phyloP scores from a whole-genome alignment of 2,113 vertebrate genomes.

The Leucopternis melanops region DNA sequence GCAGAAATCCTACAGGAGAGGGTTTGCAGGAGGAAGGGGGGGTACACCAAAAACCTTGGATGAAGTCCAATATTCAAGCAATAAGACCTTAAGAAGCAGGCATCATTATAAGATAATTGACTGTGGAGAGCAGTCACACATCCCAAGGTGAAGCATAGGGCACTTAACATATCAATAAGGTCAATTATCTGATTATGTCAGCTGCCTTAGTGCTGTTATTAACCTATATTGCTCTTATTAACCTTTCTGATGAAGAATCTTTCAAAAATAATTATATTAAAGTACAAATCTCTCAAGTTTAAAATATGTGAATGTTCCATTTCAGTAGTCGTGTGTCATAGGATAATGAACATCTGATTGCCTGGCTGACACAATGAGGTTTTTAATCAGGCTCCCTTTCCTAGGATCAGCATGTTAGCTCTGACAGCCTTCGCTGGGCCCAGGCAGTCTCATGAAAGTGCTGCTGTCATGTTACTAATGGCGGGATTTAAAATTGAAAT shows the following conservation, averaged over 20 bases:
- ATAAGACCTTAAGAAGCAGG: slow-evolving; percentile 26
- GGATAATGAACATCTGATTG: slow-evolving; percentile 71
- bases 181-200: slow-evolving; percentile 69
- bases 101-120: slow-evolving; percentile 61
- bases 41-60: background rate
- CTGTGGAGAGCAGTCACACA: slow-evolving; percentile 46
- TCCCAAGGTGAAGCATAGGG: slow-evolving; percentile 65
- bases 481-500: slow-evolving; percentile 64
- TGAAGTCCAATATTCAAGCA: background rate
- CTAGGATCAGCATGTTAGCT: background rate
- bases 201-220: slow-evolving; percentile 64
- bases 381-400: slow-evolving; percentile 59
- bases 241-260: slow-evolving; percentile 76
- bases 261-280: slow-evolving; percentile 78
- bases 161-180: slow-evolving; percentile 73
- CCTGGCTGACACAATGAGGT: slow-evolving; percentile 19
- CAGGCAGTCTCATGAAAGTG: slow-evolving; percentile 27
- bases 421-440: slow-evolving; percentile 34
- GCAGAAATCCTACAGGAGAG: background rate
- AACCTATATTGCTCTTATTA: slow-evolving; percentile 74
- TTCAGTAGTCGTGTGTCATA: slow-evolving; percentile 49
- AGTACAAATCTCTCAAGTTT: slow-evolving; percentile 66
- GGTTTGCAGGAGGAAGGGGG: background rate
- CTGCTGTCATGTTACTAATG: slow-evolving; percentile 44
- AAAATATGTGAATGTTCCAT: slow-evolving; percentile 67